phyloP scores from a whole-genome alignment of 2,888 invertebrate species.

The Selenia dentaria region DNA sequence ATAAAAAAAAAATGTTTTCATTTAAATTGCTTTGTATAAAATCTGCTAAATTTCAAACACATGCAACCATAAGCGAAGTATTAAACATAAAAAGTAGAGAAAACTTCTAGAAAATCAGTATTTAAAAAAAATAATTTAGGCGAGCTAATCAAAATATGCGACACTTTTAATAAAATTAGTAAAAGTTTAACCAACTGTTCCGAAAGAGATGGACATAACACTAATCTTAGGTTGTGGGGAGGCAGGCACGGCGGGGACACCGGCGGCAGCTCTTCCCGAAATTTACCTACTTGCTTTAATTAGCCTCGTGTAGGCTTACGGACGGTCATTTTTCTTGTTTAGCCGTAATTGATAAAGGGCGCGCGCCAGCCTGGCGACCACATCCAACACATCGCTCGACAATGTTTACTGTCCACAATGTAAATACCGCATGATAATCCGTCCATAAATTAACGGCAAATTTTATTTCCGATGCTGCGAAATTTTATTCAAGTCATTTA shows the following conservation, averaged over 20 bases:
- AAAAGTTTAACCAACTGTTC: slow-evolving; percentile 76
- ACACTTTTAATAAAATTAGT: slow-evolving; percentile 66
- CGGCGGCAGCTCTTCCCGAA: slow-evolving; percentile 54
- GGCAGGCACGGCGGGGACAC: slow-evolving; percentile 47
- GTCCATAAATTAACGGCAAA: slow-evolving; percentile 13
- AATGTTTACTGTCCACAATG: slow-evolving; percentile 36
- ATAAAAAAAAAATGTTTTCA: too few species aligned
- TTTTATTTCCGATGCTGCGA: slow-evolving; percentile 18
- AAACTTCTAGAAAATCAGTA: too few species aligned
- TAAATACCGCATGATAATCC: slow-evolving; percentile 19
- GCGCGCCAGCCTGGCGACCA: slow-evolving; percentile 48
- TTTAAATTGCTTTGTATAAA: too few species aligned
- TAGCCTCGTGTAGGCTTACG: slow-evolving; percentile 76
- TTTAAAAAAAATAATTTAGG: too few species aligned
- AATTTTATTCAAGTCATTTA: slow-evolving; percentile 20
- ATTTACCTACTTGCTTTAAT: slow-evolving; percentile 81
- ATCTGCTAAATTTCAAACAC: too few species aligned
- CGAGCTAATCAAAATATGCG: slow-evolving; percentile 70
- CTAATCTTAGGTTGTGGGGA: slow-evolving; percentile 34
- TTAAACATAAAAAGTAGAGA: too few species aligned
- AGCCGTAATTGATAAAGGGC: slow-evolving; percentile 81
- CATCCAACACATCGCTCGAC: slow-evolving; percentile 52
- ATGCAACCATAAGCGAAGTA: too few species aligned
- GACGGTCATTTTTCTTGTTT: slow-evolving; percentile 81
- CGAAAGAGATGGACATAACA: slow-evolving; percentile 44